These are phyloP conservation scores for Drosophila nigrodunni DNA, from an alignment of 1,140 invertebrate species.

Conservation along the genomic window DNA sequence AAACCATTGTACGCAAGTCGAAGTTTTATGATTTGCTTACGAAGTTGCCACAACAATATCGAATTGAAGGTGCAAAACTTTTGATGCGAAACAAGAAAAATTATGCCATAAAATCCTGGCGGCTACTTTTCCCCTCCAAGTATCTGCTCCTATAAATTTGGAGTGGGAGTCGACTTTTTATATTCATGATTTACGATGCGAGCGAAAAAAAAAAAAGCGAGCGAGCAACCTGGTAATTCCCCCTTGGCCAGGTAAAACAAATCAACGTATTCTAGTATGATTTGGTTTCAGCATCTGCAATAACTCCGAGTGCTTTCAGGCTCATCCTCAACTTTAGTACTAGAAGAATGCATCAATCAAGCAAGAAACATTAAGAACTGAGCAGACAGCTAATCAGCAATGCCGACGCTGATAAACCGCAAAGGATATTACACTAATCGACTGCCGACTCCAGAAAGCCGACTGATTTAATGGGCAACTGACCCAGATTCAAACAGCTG, in stretches of 20 bases:
- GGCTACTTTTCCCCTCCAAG: slow-evolving; percentile 15
- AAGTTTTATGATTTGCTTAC: slow-evolving; percentile 68
- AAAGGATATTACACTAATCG: slow-evolving; percentile 68
- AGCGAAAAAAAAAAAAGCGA: slow-evolving; percentile 12
- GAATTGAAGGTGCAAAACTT: slow-evolving; percentile 39
- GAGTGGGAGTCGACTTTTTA: slow-evolving; percentile 52
- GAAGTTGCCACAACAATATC: slow-evolving; percentile 14
- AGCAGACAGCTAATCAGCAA: slow-evolving; percentile 56
- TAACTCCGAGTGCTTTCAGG: slow-evolving; percentile 21
- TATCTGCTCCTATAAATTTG: background rate
- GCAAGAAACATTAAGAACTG: slow-evolving; percentile 38
- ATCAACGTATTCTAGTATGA: slow-evolving; percentile 50
- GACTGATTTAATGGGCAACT: slow-evolving; percentile 17
- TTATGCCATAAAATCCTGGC: slow-evolving; percentile 64
- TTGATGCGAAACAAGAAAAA: slow-evolving; percentile 56
- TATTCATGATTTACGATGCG: slow-evolving; percentile 75
- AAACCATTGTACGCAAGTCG: slow-evolving; percentile 21
- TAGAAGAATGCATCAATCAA: slow-evolving; percentile 72
- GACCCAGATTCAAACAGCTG: slow-evolving; percentile 30
- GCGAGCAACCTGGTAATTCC: slow-evolving; percentile 53
- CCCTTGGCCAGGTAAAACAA: slow-evolving; percentile 61
- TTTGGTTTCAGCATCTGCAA: slow-evolving; percentile 5
- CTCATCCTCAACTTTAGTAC: slow-evolving; percentile 7
- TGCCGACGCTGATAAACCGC: slow-evolving; percentile 58
- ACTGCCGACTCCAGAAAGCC: slow-evolving; percentile 10